Conservation (phyloP, 2,888 invertebrate genomes). For the Heliconius charithonia region DNA sequence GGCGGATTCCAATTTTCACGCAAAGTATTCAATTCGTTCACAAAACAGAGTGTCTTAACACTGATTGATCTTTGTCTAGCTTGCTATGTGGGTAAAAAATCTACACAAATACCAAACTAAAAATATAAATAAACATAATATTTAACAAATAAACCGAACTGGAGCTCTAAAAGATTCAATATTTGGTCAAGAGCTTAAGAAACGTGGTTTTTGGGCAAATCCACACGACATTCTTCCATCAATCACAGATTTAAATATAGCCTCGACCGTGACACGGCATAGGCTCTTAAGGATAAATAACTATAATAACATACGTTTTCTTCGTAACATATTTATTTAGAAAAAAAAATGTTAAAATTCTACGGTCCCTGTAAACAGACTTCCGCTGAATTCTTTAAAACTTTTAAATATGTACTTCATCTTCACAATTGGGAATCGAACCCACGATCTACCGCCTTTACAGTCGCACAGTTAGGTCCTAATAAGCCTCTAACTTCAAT, state of each 20-base stretch:
- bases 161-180: not conserved
- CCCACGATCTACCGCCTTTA: too few relatives aligned
- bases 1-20: not conserved
- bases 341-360: not conserved
- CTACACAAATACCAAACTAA: not conserved
- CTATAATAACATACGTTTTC: slow-evolving; percentile 4
- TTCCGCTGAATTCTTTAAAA: too few relatives aligned
- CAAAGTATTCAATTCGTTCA: not conserved
- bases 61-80: too few relatives aligned
- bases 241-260: slow-evolving; percentile 69
- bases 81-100: too few relatives aligned
- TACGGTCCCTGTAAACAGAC: too few relatives aligned
- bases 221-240: slow-evolving; percentile 64
- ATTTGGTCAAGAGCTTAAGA: slow-evolving; percentile 5
- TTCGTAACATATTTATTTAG: not conserved
- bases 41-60: too few relatives aligned
- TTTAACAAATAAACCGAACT: not conserved
- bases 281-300: slow-evolving; percentile 54
- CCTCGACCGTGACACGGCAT: slow-evolving; percentile 57
- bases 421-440: too few relatives aligned
- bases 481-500: too few relatives aligned
- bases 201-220: slow-evolving; percentile 34
- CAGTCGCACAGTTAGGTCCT: too few relatives aligned
- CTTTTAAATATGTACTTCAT: too few relatives aligned
- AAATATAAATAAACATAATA: not conserved